These are phyloP conservation scores for Tridacna crocea DNA, from an alignment of 2,888 invertebrate genomes.

Conservation along the genomic window DNA sequence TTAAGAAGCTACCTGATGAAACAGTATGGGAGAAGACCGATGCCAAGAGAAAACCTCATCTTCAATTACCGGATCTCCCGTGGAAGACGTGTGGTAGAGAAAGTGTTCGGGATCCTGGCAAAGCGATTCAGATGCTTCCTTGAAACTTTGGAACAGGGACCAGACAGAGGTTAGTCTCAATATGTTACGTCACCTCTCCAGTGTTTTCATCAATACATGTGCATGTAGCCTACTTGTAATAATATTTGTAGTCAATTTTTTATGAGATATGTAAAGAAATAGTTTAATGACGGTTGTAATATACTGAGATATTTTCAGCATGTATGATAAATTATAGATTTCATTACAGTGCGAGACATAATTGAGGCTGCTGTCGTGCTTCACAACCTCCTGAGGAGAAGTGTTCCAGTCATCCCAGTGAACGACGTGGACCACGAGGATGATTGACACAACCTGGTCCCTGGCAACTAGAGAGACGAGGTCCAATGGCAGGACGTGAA, in stretches of 20 bases:
- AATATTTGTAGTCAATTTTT: background rate
- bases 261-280: too few species aligned
- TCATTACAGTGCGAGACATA: slow-evolving; percentile 15
- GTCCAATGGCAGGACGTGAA: slow-evolving; percentile 37
- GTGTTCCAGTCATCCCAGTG: slow-evolving; percentile 37
- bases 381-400: slow-evolving; percentile 48
- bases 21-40: background rate
- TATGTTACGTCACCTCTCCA: background rate
- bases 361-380: slow-evolving; percentile 38
- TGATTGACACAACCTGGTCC: slow-evolving; percentile 37
- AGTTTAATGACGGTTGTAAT: too few species aligned
- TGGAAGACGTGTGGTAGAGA: slow-evolving; percentile 25
- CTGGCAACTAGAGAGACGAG: slow-evolving; percentile 47
- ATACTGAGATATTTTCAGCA: background rate
- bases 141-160: slow-evolving; percentile 27
- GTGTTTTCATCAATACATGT: too few species aligned
- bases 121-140: slow-evolving; percentile 32
- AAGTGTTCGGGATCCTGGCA: background rate
- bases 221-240: too few species aligned
- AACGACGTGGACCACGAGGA: slow-evolving; percentile 48
- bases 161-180: background rate
- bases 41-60: slow-evolving; percentile 21
- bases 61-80: slow-evolving; percentile 27
- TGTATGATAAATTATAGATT: slow-evolving; percentile 13
- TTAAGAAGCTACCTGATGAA: too few species aligned